Base-by-base conservation (phyloP, 2,888 invertebrate species). In the Coenonympha arcania region DNA sequence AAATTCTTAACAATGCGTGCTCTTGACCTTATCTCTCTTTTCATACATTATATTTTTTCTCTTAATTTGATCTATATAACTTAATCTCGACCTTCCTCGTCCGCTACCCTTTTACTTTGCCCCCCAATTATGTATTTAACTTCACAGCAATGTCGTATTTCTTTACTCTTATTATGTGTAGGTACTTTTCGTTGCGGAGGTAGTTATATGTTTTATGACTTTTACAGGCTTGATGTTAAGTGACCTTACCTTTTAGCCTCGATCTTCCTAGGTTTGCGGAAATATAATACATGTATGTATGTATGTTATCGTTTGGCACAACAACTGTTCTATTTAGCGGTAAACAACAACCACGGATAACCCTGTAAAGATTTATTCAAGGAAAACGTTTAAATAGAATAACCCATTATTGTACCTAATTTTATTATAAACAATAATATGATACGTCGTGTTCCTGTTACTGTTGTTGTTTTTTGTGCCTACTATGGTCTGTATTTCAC, bases 71-170 rank as follows among this genome's bases (percentile, higher is more conserved):
- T 39, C 39, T 24, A 39, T 39, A 22, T 39, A 39, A 39, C 39
- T 39, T 39, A 39, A 39, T 39, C 39, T 39, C 39, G 39, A 39
- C 39, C 39, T 39, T 39, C 39, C 39, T 24, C 24, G 39, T 39
- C 39, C 9, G 15, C 39, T 39, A 39, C 39, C 39, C 39, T 39
- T 39, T 39, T 39, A 39, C 39, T 39, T 39, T 39, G 39, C 39
- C 39, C 39, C 39, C 24, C 24, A 39, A 39, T 39, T 39, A 39
- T 24, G 24, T 24, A 24, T 24, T 39, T 39, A 39, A 24, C 22
- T 39, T 39, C 22, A 24, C 22, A 3, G 39, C 13, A 39, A 24
- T 39, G 39, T 24, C 24, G 9, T 39, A 33, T 9, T 16, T 20
- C 13, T 37, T 4, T 1, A 22, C 37, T 19, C 9, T 8, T 37